These are phyloP conservation scores for Callorhinus ursinus DNA, from an alignment of 2,113 vertebrate species.

Conservation along the genomic window DNA sequence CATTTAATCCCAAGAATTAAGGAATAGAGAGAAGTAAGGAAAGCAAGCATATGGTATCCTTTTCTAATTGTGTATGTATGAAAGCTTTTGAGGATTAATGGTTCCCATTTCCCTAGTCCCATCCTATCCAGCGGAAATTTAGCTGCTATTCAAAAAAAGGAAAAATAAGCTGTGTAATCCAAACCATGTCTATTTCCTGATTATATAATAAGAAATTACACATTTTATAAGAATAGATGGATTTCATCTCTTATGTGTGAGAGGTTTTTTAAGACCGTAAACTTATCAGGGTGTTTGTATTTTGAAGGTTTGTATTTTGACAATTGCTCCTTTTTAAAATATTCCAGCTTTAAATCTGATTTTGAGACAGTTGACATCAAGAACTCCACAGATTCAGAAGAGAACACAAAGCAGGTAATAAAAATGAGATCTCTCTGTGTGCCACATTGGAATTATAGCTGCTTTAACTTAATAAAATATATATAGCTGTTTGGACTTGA, in stretches of 20 bases:
- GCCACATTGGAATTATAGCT: not conserved
- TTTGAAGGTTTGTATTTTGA: slow-evolving; percentile 43
- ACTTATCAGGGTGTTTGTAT: not conserved
- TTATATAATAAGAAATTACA: not conserved
- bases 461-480: not conserved
- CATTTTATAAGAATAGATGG: slow-evolving; percentile 17
- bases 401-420: slow-evolving; percentile 80
- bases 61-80: not conserved
- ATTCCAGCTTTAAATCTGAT: slow-evolving; percentile 81
- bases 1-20: slow-evolving; percentile 31
- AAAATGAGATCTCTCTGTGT: not conserved
- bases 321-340: slow-evolving; percentile 62
- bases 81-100: not conserved
- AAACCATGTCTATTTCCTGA: not conserved
- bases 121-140: not conserved
- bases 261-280: not conserved
- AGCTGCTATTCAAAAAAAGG: not conserved
- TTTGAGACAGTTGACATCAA: slow-evolving; percentile 31
- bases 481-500: not conserved
- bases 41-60: not conserved
- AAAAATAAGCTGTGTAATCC: not conserved
- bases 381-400: slow-evolving; percentile 41
- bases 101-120: not conserved
- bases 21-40: not conserved
- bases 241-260: not conserved